Evolutionary conservation across 2,888 invertebrate genomes (phyloP).

Genomic region (Drosophila peninsularis): DNA sequence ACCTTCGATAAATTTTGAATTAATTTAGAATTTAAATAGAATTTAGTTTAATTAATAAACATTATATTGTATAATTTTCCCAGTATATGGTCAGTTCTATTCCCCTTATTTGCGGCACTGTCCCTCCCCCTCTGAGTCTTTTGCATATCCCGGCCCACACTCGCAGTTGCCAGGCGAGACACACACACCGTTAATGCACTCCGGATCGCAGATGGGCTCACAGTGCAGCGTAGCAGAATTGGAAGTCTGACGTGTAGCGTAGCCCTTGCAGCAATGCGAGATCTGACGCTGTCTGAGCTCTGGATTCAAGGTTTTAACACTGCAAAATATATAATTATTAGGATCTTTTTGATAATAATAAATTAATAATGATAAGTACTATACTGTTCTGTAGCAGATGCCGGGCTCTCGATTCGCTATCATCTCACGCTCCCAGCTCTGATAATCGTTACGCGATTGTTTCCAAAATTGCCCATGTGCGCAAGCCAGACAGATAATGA

Average conservation of each 20-base stretch:
- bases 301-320: conserved; percentile 67
- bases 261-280: conserved; percentile 90
- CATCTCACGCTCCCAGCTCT: conserved; percentile 69
- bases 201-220: conserved; percentile 84
- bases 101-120: conserved; percentile 53
- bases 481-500: conserved; percentile 39
- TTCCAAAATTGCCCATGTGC: conserved; percentile 75
- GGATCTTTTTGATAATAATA: neutral
- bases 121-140: conserved; percentile 16
- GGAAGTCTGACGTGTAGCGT: conserved; percentile 86
- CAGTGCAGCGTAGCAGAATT: conserved; percentile 84
- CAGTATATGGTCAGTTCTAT: neutral
- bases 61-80: neutral
- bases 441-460: conserved; percentile 37
- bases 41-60: neutral
- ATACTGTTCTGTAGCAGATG: conserved; percentile 81
- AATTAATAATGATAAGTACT: conserved; percentile 67
- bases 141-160: conserved; percentile 75
- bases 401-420: conserved; percentile 73
- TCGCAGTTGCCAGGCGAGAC: conserved; percentile 82
- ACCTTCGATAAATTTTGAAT: neutral
- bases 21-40: neutral
- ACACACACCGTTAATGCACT: conserved; percentile 85
- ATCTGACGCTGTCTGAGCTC: conserved; percentile 86
- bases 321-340: conserved; percentile 29